Evolutionary conservation across 2,797 vertebrate genomes (phyloP).

Genomic region (Squalus acanthias): DNA sequence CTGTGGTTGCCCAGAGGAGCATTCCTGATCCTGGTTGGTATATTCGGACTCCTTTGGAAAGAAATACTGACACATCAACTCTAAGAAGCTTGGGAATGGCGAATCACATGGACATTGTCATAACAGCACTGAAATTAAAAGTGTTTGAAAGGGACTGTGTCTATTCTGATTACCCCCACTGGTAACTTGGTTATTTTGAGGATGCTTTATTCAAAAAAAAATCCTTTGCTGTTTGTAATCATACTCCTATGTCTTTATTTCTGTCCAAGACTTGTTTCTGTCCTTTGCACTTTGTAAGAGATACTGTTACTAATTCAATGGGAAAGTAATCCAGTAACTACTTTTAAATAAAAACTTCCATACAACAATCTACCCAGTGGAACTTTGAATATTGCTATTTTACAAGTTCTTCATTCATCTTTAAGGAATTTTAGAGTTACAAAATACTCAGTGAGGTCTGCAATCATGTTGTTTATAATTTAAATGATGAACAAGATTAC

Average conservation of each 20-base stretch:
- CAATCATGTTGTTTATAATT: not conserved
- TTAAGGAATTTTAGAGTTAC: not conserved
- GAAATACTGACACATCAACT: not conserved
- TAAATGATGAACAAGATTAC: not conserved
- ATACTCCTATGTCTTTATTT: not conserved
- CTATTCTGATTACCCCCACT: not conserved
- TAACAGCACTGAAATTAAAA: not conserved
- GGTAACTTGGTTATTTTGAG: not conserved
- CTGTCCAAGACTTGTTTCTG: not conserved
- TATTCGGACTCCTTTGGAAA: not conserved
- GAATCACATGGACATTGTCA: not conserved
- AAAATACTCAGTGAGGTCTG: not conserved
- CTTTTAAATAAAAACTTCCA: not conserved
- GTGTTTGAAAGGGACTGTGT: not conserved
- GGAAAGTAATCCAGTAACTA: not conserved
- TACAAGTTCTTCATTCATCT: not conserved
- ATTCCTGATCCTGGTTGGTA: not conserved
- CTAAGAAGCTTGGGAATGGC: not conserved
- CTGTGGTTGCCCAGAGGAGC: not conserved
- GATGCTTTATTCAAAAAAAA: not conserved
- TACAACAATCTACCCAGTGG: not conserved
- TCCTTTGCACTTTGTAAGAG: not conserved
- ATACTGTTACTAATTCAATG: not conserved
- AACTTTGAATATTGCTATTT: not conserved
- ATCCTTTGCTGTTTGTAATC: not conserved